Base-by-base conservation (phyloP, 1,140 invertebrate species). In the Tetranychus cinnabarinus region DNA sequence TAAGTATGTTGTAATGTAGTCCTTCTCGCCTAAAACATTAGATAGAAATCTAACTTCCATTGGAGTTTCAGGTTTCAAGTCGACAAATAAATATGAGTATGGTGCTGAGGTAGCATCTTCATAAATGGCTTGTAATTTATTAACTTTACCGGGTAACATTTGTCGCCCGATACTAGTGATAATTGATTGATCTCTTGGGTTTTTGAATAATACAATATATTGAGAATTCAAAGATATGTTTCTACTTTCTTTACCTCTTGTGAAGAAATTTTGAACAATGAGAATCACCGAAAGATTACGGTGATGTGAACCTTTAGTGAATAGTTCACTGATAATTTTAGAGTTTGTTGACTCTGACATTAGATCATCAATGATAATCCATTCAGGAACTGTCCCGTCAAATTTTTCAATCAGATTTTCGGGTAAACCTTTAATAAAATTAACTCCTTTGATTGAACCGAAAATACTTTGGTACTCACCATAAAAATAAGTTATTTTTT, bases 311-410 rank as follows among this genome's bases (percentile, higher is more conserved):
- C 48, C 48, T 52, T 52, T 52, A 33, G 48, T 52, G 5, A 52
- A 52, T 3, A 52, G 15, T 31, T 52, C 48, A 23, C 48, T 52
- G 2, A 52, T 52, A 5, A 64, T 33, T 52, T 62, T 31, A 56
- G 59, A 31, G 56, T 47, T 10, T 57, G 62, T 39, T 39, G 61
- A 3, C 50, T 62, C 50, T 46, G 47, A 33, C 62, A 62, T 48
- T 13, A 13, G 0, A 45, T 62, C 2, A 56, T 62, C 56, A 34
- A 61, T 12, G 57, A 60, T 35, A 42, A 56, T 8, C 54, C 58
- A 63, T 1, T 37, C 61, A n/a, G 54, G 63, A 13, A 12, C 39
- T 10, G 10, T 42, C 4, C 39, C 39, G 10, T 42, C 39, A 42
- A 42, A 42, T 10, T 42, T 42, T 10, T 42, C 39, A 5, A 42